A percentile compares a stretch with the other conserved stretches of the same genome.
phyloP scores from a whole-genome alignment of 2,888 invertebrate species.

The Trichacis sp. region DNA sequence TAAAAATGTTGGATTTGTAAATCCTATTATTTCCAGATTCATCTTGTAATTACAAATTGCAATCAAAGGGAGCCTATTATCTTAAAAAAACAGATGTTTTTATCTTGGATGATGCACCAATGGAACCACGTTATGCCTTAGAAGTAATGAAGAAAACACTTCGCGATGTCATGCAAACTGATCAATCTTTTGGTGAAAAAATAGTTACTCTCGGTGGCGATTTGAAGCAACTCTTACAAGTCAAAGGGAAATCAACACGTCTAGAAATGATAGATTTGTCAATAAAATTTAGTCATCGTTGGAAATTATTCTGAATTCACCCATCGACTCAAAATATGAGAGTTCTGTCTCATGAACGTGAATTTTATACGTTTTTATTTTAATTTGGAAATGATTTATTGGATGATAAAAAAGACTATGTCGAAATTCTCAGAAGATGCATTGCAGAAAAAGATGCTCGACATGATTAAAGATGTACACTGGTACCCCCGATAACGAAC shows the following conservation, averaged over 20 bases:
- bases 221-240: slow-evolving; percentile 28
- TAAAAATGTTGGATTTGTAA: slow-evolving; percentile 51
- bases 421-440: slow-evolving; percentile 30
- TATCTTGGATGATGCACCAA: too few relatives aligned
- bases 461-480: slow-evolving; percentile 28
- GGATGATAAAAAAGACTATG: slow-evolving; percentile 28
- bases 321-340: slow-evolving; percentile 43
- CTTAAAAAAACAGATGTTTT: slow-evolving; percentile 16
- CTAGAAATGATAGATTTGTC: too few relatives aligned
- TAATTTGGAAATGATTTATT: slow-evolving; percentile 33
- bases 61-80: slow-evolving; percentile 13
- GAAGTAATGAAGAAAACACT: too few relatives aligned
- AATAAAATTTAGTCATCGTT: too few relatives aligned
- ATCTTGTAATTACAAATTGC: slow-evolving; percentile 10
- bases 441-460: slow-evolving; percentile 11
- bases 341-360: slow-evolving; percentile 29
- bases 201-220: slow-evolving; percentile 35
- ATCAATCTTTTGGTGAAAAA: slow-evolving; percentile 46
- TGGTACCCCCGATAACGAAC: too few relatives aligned
- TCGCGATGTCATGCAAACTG: slow-evolving; percentile 45
- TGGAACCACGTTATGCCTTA: slow-evolving; percentile 38
- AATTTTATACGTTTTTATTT: slow-evolving; percentile 38
- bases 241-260: slow-evolving; percentile 17
- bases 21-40: too few relatives aligned
- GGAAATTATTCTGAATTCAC: slow-evolving; percentile 36